Base-by-base conservation (phyloP, 64 coral and sea anemone genomes). In the Porites lutea region DNA sequence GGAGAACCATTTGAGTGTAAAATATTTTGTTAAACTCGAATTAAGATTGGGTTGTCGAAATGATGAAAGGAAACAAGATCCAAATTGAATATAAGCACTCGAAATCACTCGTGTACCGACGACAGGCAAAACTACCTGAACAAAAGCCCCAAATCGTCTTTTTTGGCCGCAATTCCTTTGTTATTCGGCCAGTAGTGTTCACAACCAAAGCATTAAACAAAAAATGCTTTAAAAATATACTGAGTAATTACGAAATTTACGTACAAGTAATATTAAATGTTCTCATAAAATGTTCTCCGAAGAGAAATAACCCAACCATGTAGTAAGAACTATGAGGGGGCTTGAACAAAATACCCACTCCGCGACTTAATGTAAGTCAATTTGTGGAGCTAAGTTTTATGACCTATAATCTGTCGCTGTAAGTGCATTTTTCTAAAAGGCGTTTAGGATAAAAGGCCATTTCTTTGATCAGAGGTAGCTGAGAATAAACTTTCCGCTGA, bases 1-100 rank as follows among this genome's bases (percentile, higher is more conserved):
- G 63, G 47, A 84, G 60, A 84, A 84, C 37, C 61, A 84, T 84
- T 68, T 48, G 81, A 84, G 64, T 51, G 8, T 67, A 84, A 84
- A 84, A 84, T 84, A 84, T 84, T 84, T 84, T 84, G 81, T 68
- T 81, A 45, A 63, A 81, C 78, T 81, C 81, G 9, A 84, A 46
- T 82, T 64, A 47, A 68, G 63, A 68, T 52, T 68, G 59, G 61
- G 81, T 48, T 83, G 79, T 84, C 62, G 81, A 68, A 67, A 52
- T 5, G 63, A 68, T 81, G 23, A 51, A 84, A 68, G 63, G 64
- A 68, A 84, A 84, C 51, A 50, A 48, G 46, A 68, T 84, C 23
- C 58, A 46, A 47, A 84, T 84, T 84, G 61, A 46, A 22, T 13
- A 7, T 12, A 84, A 20, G 61, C 49, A 19, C 81, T 84, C 46